These are phyloP conservation scores for Scrobipalpa costella DNA, from an alignment of 2,888 invertebrate species.

Conservation along the genomic window DNA sequence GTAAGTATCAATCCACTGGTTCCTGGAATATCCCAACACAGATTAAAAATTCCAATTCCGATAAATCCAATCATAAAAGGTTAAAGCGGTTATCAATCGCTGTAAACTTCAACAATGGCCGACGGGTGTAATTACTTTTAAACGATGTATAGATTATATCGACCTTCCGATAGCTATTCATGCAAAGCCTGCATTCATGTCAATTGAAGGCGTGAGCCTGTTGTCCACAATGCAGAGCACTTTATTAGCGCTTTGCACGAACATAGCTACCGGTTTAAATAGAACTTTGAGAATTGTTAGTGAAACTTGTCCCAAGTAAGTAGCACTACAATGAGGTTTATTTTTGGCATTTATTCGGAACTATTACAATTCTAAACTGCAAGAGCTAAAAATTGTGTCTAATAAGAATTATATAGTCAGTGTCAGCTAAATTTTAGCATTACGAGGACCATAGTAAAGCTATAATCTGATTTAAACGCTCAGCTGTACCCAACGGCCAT, in stretches of 20 bases:
- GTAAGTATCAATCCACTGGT: conserved; percentile 75
- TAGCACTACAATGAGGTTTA: too few relatives aligned
- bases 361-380: too few relatives aligned
- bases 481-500: too few relatives aligned
- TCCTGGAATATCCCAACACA: not conserved
- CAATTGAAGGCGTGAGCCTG: not conserved
- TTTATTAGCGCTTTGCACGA: not conserved
- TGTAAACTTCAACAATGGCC: conserved; percentile 17
- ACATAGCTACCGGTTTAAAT: conserved; percentile 1
- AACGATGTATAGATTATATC: conserved; percentile 15
- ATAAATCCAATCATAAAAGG: conserved; percentile 1
- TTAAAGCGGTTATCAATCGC: conserved; percentile 15
- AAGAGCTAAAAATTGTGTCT: too few relatives aligned
- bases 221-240: not conserved
- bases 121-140: not conserved
- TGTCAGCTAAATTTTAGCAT: too few relatives aligned
- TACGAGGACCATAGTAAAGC: too few relatives aligned
- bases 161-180: conserved; percentile 6
- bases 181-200: conserved; percentile 11
- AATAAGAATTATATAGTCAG: too few relatives aligned
- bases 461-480: too few relatives aligned
- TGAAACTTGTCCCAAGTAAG: too few relatives aligned
- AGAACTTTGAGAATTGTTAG: not conserved
- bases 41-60: conserved; percentile 8
- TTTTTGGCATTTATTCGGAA: too few relatives aligned